Base-by-base conservation (phyloP, 2,797 vertebrate species). In the Menidia menidia region DNA sequence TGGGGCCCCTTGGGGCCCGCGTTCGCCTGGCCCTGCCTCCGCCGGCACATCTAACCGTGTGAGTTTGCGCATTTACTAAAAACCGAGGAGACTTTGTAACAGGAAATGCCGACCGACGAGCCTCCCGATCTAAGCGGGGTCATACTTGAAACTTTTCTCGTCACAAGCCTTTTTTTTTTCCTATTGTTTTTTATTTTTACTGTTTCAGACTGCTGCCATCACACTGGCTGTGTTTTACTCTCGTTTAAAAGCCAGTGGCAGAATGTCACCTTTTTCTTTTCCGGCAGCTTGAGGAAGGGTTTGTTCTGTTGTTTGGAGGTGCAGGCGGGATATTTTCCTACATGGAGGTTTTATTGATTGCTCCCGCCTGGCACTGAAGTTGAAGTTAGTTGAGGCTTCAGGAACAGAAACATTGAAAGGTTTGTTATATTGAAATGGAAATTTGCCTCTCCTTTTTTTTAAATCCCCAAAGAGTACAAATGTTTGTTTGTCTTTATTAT, bases 311-410 rank as follows among this genome's bases (percentile, higher is more conserved):
- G 48, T 18, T 68, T 7, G 61, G 45, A 53, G 66, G 73, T 73
- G 64, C 57, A 54, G 78, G 68, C 53, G 15, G 75, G 45, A 75
- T 48, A 16, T 74, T 73, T 86, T 81, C 80, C 77, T 56, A 6
- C 2, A 43, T 45, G 68, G 78, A 73, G 82, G 64, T 75, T 88
- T 85, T 67, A 81, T 85, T 88, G 57, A 47, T 84, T 89, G 19
- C 3, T 80, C 85, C 81, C 68, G 45, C 69, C 84, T 63, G 60
- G 60, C 64, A 44, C 53, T 52, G 12, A 52, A 14, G 50, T 52
- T 52, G 33, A 44, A 15, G 58, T 62, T 52, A 60, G 12, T 62
- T 45, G 5, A n/a, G 30, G 30, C 35, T 39, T 6, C 35, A 39
- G 35, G 5, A 39, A 7, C 6, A 10, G 35, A 39, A 39, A 10